Conservation (phyloP, 1,140 invertebrate genomes). For the Cyrtorhinus lividipennis region DNA sequence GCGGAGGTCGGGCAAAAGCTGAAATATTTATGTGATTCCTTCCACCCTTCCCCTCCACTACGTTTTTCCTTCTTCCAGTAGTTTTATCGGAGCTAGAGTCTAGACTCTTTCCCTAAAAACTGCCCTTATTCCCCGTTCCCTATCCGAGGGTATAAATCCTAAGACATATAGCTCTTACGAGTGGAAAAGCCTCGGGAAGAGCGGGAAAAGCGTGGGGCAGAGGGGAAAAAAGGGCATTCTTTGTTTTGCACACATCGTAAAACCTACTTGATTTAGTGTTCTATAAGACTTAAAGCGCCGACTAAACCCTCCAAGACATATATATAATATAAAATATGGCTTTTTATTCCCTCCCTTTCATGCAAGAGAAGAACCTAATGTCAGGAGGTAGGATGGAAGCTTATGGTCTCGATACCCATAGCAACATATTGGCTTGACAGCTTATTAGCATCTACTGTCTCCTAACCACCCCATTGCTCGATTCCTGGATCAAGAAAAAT, state of each 20-base stretch:
- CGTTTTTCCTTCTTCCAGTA: not conserved
- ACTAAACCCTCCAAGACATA: constrained; percentile 11
- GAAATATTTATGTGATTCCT: not conserved
- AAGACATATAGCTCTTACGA: constrained; percentile 11
- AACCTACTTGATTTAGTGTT: constrained; percentile 13
- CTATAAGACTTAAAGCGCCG: constrained; percentile 14
- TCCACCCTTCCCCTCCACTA: not conserved
- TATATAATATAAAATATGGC: constrained; percentile 12
- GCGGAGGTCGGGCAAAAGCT: not conserved
- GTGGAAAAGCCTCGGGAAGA: not conserved
- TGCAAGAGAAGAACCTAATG: not conserved
- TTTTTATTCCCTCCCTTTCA: constrained; percentile 3
- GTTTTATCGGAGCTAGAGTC: constrained; percentile 12
- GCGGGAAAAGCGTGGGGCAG: not conserved
- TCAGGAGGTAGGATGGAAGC: not conserved
- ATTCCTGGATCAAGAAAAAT: too few species aligned
- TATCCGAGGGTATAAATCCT: constrained; percentile 10
- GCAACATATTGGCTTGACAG: not conserved
- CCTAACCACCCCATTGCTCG: not conserved
- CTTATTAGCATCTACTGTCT: not conserved
- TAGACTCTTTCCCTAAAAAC: constrained; percentile 15
- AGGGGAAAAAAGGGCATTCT: not conserved
- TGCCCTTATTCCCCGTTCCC: constrained; percentile 7
- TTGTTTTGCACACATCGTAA: constrained; percentile 16
- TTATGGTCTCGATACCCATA: not conserved